A percentile compares a stretch with the other conserved stretches of the same genome.
Conservation (phyloP, 1,140 invertebrate genomes). For the Papilio dardanus region DNA sequence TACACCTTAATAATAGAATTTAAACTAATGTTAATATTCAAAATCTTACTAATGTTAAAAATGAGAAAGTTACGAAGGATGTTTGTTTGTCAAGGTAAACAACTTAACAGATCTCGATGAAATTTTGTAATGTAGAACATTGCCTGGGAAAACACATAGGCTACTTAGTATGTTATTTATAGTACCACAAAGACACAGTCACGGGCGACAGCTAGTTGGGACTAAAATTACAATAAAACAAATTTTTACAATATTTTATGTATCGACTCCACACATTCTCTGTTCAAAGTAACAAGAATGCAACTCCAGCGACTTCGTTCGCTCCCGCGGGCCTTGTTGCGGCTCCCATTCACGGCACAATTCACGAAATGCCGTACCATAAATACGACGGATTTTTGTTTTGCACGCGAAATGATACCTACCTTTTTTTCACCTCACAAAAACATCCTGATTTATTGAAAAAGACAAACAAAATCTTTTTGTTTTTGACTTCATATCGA, state of each 20-base stretch:
- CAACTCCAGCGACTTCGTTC: constrained; percentile 36
- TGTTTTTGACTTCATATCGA: background rate
- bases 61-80: too few relatives aligned
- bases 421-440: background rate
- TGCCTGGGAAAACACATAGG: too few relatives aligned
- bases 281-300: constrained; percentile 33
- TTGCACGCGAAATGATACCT: background rate
- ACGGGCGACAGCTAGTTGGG: too few relatives aligned
- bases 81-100: too few relatives aligned
- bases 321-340: constrained; percentile 37
- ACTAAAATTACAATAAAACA: background rate
- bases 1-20: too few relatives aligned
- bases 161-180: too few relatives aligned
- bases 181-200: too few relatives aligned
- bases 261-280: background rate
- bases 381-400: constrained; percentile 27
- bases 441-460: background rate
- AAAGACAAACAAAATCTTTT: background rate
- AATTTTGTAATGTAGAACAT: too few relatives aligned
- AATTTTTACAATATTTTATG: background rate
- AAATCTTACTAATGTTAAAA: too few relatives aligned
- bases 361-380: constrained; percentile 26
- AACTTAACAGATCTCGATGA: too few relatives aligned
- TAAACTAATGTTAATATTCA: too few relatives aligned
- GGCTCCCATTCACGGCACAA: constrained; percentile 34